Base-by-base conservation (phyloP, 2,888 invertebrate species). In the Erebia ligea region DNA sequence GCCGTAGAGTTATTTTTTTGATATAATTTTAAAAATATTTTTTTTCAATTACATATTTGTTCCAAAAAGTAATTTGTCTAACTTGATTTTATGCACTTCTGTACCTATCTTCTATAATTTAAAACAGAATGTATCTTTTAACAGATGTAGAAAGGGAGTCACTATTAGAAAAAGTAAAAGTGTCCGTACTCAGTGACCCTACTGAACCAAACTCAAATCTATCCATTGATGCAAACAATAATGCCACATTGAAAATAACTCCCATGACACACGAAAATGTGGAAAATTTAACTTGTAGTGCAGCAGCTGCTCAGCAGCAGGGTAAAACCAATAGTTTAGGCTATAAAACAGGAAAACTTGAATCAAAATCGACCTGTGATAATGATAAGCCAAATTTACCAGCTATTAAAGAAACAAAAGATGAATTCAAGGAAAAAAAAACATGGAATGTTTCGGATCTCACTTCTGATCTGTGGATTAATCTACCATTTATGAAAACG, bases 361-460 rank as follows among this genome's bases (percentile, higher is more conserved):
- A 68, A 40, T 56, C 58, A 54, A 71, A 59, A 48, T 21, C 45
- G 19, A 50, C 56, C 34, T 48, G 34, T n/a, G 62, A 59, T 40
- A 71, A 42, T 34, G 56, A 40, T 45, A 56, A 54, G 9, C 19
- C 68, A 63, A 62, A 58, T 9, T 58, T 66, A 13, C 9, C 70
- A 58, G 48, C 19, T 8, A 25, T 67, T 6, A 72, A 69, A 21
- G 62, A 59, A 40, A 15, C 45, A 15, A 58, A 50, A 48, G 13
- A 56, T 59, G 67, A 68, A 64, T 83, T 79, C 72, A 74, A 79
- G 56, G 84, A 84, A 48, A 84, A 77, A 54, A 86, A 83, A 73
- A 81, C 87, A 0, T 92, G 93, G 92, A 89, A 87, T 67, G 79
- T 91, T 19, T 82, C 91, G 0, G 89, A 91, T 0, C 73, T 91